Evolutionary conservation across 2,113 vertebrate species (phyloP).

Genomic region (Pollimyrus isidori): DNA sequence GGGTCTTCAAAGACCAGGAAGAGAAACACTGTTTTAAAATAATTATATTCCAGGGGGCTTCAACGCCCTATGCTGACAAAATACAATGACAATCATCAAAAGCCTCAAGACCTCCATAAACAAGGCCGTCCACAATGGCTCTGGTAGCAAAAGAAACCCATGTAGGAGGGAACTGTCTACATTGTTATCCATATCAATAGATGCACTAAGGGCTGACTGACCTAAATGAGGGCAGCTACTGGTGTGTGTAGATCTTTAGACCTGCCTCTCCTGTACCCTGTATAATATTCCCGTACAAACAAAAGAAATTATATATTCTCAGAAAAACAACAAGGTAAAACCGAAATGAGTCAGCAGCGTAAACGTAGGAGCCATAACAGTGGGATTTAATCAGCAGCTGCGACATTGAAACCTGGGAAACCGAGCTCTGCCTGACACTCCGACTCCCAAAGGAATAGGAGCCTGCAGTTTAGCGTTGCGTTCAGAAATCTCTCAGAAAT

Average conservation of each 20-base stretch:
- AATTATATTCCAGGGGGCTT: neutral
- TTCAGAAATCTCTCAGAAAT: neutral
- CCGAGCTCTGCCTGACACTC: neutral
- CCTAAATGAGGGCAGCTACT: neutral
- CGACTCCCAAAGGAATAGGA: neutral
- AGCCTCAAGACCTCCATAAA: neutral
- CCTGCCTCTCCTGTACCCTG: neutral
- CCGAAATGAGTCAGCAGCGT: neutral
- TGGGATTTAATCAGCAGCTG: neutral
- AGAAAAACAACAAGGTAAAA: neutral
- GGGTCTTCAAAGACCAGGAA: neutral
- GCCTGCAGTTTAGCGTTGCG: neutral
- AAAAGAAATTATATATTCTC: neutral
- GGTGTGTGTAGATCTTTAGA: neutral
- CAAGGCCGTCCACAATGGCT: neutral
- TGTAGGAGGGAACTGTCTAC: neutral
- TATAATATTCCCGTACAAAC: neutral
- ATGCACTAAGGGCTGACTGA: neutral
- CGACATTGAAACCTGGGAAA: neutral
- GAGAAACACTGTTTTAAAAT: neutral
- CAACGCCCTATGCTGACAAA: neutral
- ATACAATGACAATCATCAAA: neutral
- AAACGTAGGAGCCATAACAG: neutral
- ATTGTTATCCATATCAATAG: neutral
- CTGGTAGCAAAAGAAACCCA: neutral